Evolutionary conservation across 2,888 invertebrate genomes (phyloP).

Genomic region (Mythimna vitellina): DNA sequence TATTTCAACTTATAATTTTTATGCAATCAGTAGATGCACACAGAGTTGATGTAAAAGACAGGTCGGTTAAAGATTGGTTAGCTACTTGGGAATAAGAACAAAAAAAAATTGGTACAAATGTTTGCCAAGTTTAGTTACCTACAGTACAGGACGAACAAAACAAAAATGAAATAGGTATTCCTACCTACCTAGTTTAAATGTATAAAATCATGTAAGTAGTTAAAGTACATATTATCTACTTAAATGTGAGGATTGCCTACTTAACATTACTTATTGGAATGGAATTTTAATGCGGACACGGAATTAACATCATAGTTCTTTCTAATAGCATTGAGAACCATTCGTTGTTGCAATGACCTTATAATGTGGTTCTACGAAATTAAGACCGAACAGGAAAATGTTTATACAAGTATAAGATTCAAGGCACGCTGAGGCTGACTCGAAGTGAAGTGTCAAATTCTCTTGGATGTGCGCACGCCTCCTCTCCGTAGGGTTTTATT

Average conservation of each 20-base stretch:
- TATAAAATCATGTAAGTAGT: no score
- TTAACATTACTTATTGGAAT: constrained; percentile 36
- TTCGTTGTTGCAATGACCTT: constrained; percentile 62
- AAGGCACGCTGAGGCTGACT: constrained; percentile 3
- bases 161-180: no score
- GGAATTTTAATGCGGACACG: constrained; percentile 49
- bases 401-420: neutral
- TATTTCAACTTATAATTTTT: no score
- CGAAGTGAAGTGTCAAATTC: neutral
- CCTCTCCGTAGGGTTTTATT: neutral
- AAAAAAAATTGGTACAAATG: no score
- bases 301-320: constrained; percentile 50
- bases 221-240: constrained; percentile 18
- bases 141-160: no score
- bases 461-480: neutral
- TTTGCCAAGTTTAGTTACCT: no score
- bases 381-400: constrained; percentile 65
- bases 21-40: no score
- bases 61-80: no score
- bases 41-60: no score
- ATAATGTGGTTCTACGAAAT: constrained; percentile 70
- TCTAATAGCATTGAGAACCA: constrained; percentile 61
- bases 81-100: no score
- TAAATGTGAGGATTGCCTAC: constrained; percentile 16
- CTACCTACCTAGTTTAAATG: no score